Evolutionary conservation across 2,888 invertebrate species (phyloP), one percentile per base, ranked within the genome.

Genomic region (Venusia cambrica): DNA sequence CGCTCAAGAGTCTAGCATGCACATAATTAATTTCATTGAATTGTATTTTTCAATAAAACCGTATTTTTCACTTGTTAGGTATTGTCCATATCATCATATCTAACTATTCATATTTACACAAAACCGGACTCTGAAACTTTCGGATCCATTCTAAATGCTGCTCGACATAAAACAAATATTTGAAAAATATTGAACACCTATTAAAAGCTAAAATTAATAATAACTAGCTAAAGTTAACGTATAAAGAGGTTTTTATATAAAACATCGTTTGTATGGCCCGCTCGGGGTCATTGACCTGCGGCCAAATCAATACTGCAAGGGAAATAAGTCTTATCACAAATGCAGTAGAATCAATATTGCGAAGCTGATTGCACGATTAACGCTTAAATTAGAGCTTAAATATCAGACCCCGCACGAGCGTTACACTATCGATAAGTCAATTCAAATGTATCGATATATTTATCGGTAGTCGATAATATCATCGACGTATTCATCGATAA

Each of bases 61-160:
- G 73, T 78, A 62, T 66, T 72, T 73, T 80, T 73, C 83, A 85
- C 85, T 84, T 84, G 85, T 87, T 84, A 85, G 83, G 85, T 85
- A 87, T 87, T 84, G 85, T 87, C 85, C 85, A 78, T 81, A 84
- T 75, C 67, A 62, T 79, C 67, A 62, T 79, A 71, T 72, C 83
- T 84, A 83, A 71, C 78, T 81, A 81, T 76, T 73, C 73, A 68
- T 83, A 83, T 85, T 72, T 85, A 84, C 84, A 84, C 51, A 66
- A 56, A 51, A 35, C 41, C 46, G 57, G 58, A 54, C 62, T 51
- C 51, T 42, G 17, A 31, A 16, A 36, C 54, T 38, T 36, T 50
- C 48, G 48, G 52, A 41, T 42, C 52, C 56, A 45, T 45, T 54
- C 63, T 73, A 79, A 79, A 81, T 77, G 81, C 78, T 71, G 72